Evolutionary conservation across 1,140 invertebrate genomes (phyloP).

Genomic region (Gonioctena quinquepunctata): DNA sequence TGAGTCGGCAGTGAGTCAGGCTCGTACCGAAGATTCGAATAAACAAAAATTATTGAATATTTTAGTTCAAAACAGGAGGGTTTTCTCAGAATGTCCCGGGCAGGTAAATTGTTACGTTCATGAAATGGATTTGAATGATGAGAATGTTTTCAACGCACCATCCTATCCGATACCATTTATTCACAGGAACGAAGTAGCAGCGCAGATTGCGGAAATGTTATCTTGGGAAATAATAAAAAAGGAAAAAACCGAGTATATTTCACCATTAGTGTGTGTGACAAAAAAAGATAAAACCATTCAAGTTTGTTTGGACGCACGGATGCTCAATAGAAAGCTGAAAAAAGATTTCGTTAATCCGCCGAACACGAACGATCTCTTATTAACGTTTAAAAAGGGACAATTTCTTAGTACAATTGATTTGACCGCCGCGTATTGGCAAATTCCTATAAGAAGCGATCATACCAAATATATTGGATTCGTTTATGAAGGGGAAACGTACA

Average conservation of each 20-base stretch:
- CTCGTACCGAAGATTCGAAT: background rate
- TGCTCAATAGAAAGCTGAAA: background rate
- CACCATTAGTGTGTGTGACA: constrained; percentile 2
- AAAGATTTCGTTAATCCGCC: constrained; percentile 3
- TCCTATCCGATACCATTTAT: background rate
- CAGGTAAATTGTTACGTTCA: background rate
- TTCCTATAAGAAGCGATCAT: background rate
- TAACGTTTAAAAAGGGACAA: constrained; percentile 1
- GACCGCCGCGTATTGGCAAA: constrained; percentile 12
- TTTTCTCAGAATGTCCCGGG: constrained; percentile 11
- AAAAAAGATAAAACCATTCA: constrained; percentile 1
- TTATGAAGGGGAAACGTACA: background rate
- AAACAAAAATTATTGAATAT: background rate
- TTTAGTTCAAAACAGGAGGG: background rate
- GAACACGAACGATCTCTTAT: constrained; percentile 4
- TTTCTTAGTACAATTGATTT: constrained; percentile 8
- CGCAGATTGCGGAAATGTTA: constrained; percentile 13
- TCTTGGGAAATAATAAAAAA: background rate
- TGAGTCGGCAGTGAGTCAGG: too few species aligned
- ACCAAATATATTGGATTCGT: background rate
- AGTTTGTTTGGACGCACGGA: constrained; percentile 9
- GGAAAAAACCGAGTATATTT: constrained; percentile 8
- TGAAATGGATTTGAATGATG: background rate
- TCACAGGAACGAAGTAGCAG: background rate
- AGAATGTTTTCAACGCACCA: background rate